Evolutionary conservation across 1,140 invertebrate genomes (phyloP).

Genomic region (Nephotettix cincticeps): DNA sequence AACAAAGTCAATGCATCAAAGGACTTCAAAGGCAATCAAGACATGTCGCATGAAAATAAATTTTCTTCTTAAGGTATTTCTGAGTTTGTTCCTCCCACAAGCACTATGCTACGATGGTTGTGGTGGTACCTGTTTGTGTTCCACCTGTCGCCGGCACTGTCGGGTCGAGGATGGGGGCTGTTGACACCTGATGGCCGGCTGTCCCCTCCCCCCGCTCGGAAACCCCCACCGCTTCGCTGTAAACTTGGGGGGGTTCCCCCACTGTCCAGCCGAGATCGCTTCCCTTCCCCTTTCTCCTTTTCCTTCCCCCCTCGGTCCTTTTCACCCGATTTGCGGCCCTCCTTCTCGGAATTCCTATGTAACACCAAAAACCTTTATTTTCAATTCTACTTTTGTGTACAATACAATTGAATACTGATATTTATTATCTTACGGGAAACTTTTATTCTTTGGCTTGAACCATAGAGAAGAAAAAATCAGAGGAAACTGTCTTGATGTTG

Average conservation of each 20-base stretch:
- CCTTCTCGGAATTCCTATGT: constrained; percentile 20
- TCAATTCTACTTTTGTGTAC: not conserved
- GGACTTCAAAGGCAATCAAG: too few relatives aligned
- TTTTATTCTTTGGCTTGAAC: too few relatives aligned
- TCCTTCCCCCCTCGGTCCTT: constrained; percentile 28
- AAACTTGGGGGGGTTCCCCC: not conserved
- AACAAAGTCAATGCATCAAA: too few relatives aligned
- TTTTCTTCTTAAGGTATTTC: too few relatives aligned
- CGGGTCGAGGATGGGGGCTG: constrained; percentile 16
- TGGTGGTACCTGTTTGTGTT: too few relatives aligned
- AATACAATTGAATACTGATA: not conserved
- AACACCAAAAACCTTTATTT: too few relatives aligned
- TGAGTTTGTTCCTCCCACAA: too few relatives aligned
- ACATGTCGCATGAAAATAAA: too few relatives aligned
- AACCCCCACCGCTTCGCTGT: not conserved
- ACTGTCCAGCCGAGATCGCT: constrained; percentile 17
- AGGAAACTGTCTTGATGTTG: too few relatives aligned
- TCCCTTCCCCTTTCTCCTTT: constrained; percentile 5
- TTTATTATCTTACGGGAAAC: too few relatives aligned
- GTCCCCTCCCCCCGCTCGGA: not conserved
- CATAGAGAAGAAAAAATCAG: too few relatives aligned
- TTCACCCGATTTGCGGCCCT: constrained; percentile 12
- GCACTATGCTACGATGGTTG: too few relatives aligned
- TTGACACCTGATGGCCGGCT: not conserved
- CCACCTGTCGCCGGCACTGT: constrained; percentile 44